These are phyloP conservation scores for Tenrec ecaudatus DNA, from an alignment of 2,113 vertebrate species.

Conservation along the genomic window DNA sequence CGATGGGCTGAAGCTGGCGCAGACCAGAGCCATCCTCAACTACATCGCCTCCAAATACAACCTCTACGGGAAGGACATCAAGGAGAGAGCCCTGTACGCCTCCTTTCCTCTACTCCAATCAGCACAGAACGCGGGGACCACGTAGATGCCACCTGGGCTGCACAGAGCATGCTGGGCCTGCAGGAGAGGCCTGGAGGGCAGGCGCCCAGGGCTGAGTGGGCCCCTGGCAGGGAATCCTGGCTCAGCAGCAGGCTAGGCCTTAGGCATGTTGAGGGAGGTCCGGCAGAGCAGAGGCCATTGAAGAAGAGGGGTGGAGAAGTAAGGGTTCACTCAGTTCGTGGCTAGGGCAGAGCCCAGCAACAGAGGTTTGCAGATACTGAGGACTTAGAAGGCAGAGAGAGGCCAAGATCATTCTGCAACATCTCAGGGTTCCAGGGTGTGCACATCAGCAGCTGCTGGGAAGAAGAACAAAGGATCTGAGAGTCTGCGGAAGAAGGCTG, in stretches of 20 bases:
- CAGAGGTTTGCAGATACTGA: background rate
- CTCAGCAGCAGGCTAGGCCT: background rate
- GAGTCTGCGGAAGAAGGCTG: background rate
- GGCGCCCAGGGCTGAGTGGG: background rate
- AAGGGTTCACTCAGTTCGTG: background rate
- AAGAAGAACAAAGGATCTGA: background rate
- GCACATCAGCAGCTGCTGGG: background rate
- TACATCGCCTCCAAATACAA: constrained; percentile 91
- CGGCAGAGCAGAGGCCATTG: too few species aligned
- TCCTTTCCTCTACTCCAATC: background rate
- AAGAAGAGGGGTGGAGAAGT: background rate
- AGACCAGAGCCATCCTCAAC: constrained; percentile 90
- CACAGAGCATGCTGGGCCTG: background rate
- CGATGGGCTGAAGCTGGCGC: constrained; percentile 90
- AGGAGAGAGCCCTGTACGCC: constrained; percentile 90
- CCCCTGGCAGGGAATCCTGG: fast-evolving
- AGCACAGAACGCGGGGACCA: background rate
- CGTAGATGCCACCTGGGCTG: background rate
- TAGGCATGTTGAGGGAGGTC: background rate
- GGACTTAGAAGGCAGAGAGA: background rate
- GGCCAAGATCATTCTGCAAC: background rate
- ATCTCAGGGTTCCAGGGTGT: background rate
- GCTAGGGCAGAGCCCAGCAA: fast-evolving
- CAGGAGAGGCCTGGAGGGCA: background rate
- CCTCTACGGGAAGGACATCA: constrained; percentile 92